Percentiles rank a stretch among this genome's conserved stretches.
phyloP scores from a whole-genome alignment of 2,888 invertebrate genomes.

The Apoda limacodes region DNA sequence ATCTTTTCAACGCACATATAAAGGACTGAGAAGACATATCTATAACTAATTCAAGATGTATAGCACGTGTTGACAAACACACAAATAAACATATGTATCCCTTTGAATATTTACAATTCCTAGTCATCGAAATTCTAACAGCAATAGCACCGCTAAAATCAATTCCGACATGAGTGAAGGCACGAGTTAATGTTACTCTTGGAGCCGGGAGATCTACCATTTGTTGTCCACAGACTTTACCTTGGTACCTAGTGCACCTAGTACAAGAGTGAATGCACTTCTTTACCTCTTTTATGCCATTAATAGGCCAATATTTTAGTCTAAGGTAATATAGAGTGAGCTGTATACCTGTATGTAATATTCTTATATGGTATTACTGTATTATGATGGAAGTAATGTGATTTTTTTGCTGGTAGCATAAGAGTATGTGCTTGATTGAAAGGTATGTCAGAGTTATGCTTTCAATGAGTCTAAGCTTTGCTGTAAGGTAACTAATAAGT shows the following conservation, averaged over 20 bases:
- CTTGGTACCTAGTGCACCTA: slow-evolving; percentile 9
- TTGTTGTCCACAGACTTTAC: slow-evolving; percentile 11
- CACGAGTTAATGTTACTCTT: slow-evolving; percentile 9
- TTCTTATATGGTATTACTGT: slow-evolving; percentile 3
- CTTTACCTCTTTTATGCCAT: slow-evolving; percentile 6
- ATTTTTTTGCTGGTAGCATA: slow-evolving; percentile 12
- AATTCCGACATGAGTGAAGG: slow-evolving; percentile 12
- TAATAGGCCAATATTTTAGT: slow-evolving; percentile 5
- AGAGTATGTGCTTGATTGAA: slow-evolving; percentile 11
- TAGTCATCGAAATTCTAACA: slow-evolving; percentile 7
- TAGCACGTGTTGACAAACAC: too few relatives aligned
- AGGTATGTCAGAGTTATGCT: slow-evolving; percentile 11
- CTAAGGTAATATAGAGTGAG: slow-evolving; percentile 7
- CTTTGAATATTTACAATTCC: slow-evolving; percentile 7
- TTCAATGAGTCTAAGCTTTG: too few relatives aligned
- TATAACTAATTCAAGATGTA: slow-evolving; percentile 6
- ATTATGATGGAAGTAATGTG: slow-evolving; percentile 9
- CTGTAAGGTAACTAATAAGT: too few relatives aligned
- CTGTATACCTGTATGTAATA: slow-evolving; percentile 11
- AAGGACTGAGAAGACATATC: slow-evolving; percentile 5
- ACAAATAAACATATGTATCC: slow-evolving; percentile 10
- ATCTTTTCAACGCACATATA: slow-evolving; percentile 8
- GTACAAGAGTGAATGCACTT: too few relatives aligned
- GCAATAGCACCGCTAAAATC: slow-evolving; percentile 14
- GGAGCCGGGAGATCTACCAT: slow-evolving; percentile 10